Evolutionary conservation across 2,113 vertebrate genomes (phyloP).

Genomic region (Malurus elegans): DNA sequence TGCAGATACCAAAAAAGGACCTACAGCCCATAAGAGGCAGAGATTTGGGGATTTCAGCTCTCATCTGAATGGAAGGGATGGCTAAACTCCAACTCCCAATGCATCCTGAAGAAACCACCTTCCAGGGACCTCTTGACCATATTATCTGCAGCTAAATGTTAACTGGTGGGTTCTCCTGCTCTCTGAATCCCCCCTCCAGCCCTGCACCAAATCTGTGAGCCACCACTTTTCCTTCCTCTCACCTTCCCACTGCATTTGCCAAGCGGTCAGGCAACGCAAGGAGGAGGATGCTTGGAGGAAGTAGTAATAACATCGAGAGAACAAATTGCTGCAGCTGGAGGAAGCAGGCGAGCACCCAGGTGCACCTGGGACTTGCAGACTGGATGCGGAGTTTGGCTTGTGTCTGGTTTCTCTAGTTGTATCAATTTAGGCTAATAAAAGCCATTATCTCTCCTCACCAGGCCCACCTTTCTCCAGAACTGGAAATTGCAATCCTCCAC

Average conservation of each 20-base stretch:
- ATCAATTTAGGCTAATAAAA: background rate
- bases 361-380: background rate
- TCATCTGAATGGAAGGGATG: background rate
- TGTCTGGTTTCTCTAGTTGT: background rate
- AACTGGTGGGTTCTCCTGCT: background rate
- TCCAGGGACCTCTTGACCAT: background rate
- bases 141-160: fast-evolving
- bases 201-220: fast-evolving
- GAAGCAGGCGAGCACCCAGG: background rate
- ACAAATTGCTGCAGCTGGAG: constrained; percentile 25
- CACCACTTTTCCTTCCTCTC: background rate
- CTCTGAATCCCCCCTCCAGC: background rate
- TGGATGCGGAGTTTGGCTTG: background rate
- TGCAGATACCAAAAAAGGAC: background rate
- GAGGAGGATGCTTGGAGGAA: background rate
- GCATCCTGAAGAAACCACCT: background rate
- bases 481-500: background rate
- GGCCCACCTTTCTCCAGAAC: background rate
- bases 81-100: background rate
- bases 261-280: background rate
- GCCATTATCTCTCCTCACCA: background rate
- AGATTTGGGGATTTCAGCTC: background rate
- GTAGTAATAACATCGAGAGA: background rate
- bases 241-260: background rate
- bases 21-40: background rate